A percentile compares a stretch with the other conserved stretches of the same genome.
These are phyloP conservation scores for Musca domestica DNA, from an alignment of 1,140 invertebrate species.

Conservation along the genomic window DNA sequence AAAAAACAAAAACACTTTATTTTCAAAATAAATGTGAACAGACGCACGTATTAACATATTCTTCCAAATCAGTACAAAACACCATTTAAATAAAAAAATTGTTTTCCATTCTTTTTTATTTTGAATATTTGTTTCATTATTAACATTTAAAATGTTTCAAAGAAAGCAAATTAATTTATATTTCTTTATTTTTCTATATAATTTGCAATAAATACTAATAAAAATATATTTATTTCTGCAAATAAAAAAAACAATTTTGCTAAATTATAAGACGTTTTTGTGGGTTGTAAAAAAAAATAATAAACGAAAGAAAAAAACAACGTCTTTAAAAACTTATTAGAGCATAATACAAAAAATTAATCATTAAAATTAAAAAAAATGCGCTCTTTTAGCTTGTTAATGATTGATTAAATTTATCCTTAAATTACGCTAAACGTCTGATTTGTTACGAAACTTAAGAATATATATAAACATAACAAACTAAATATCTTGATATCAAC, in stretches of 20 bases:
- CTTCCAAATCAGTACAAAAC: too few species aligned
- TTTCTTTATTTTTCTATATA: background rate
- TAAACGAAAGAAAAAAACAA: too few species aligned
- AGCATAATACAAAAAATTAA: too few species aligned
- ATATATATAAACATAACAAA: background rate
- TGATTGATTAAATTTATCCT: too few species aligned
- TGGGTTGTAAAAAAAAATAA: too few species aligned
- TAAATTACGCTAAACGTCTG: too few species aligned
- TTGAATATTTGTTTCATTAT: slow-evolving; percentile 5
- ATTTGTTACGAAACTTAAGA: too few species aligned
- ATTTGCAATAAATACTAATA: slow-evolving; percentile 8
- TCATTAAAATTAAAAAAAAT: background rate
- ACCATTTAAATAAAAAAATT: background rate
- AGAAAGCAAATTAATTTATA: slow-evolving; percentile 16
- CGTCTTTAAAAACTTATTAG: too few species aligned
- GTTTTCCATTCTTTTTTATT: slow-evolving; percentile 5
- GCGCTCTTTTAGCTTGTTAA: background rate
- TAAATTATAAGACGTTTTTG: slow-evolving; percentile 13
- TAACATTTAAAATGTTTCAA: slow-evolving; percentile 19
- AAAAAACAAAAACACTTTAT: too few species aligned
- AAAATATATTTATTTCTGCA: slow-evolving; percentile 10
- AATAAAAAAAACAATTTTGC: slow-evolving; percentile 18
- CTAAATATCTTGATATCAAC: background rate
- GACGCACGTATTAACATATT: too few species aligned
- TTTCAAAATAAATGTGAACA: too few species aligned